These are phyloP conservation scores for Drosophila imparisetae DNA, from an alignment of 2,888 invertebrate genomes.

Conservation along the genomic window DNA sequence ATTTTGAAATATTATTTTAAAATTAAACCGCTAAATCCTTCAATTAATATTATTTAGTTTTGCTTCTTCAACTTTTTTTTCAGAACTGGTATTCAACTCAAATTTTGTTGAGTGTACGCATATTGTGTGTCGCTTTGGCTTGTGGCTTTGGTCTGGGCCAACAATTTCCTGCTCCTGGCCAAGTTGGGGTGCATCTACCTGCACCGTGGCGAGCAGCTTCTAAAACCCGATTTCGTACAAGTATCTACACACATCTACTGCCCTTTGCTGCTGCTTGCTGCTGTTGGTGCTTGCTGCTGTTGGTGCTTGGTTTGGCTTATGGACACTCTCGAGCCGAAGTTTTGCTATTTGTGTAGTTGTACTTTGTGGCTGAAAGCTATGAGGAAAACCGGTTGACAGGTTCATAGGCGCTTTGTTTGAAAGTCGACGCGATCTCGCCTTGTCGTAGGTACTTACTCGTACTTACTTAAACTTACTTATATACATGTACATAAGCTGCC, in stretches of 20 bases:
- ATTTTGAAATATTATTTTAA: background rate
- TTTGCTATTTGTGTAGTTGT: constrained; percentile 70
- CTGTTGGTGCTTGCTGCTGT: constrained; percentile 34
- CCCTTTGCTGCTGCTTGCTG: constrained; percentile 47
- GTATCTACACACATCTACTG: constrained; percentile 44
- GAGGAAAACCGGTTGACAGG: constrained; percentile 69
- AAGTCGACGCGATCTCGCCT: constrained; percentile 48
- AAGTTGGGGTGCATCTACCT: constrained; percentile 63
- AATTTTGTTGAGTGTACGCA: constrained; percentile 32
- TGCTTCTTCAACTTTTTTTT: background rate
- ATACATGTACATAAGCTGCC: constrained; percentile 31
- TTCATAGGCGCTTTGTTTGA: constrained; percentile 76
- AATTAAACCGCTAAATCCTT: background rate
- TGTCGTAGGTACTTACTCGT: constrained; percentile 55
- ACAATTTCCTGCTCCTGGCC: constrained; percentile 57
- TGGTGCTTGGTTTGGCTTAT: constrained; percentile 68
- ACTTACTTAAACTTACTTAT: constrained; percentile 59
- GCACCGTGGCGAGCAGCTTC: constrained; percentile 47
- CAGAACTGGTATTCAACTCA: too few relatives aligned
- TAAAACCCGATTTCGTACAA: constrained; percentile 57
- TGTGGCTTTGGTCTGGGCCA: constrained; percentile 43
- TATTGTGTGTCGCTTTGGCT: constrained; percentile 29
- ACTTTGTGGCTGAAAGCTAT: constrained; percentile 38
- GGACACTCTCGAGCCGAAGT: constrained; percentile 66
- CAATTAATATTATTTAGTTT: background rate